Conservation (phyloP, 2,113 vertebrate species). For the Larimichthys polyactis region DNA sequence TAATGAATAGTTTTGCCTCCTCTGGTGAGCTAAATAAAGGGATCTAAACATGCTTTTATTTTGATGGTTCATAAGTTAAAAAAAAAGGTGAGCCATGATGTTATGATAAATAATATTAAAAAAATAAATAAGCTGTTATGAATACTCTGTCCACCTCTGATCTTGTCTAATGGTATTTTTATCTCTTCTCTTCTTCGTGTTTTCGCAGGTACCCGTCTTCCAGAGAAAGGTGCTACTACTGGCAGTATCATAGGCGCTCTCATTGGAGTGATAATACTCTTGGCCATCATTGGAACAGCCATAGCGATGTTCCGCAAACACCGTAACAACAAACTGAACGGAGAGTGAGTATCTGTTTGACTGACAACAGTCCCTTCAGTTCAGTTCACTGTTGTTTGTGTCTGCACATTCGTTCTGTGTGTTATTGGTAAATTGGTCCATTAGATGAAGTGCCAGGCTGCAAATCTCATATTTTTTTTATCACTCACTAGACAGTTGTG, state of each 20-base stretch:
- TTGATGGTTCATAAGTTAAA: background rate
- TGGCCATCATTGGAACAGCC: slow-evolving; percentile 83
- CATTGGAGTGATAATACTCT: slow-evolving; percentile 85
- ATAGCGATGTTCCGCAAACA: slow-evolving; percentile 86
- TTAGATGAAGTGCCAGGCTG: background rate
- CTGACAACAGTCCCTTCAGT: background rate
- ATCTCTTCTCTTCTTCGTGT: background rate
- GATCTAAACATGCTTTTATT: background rate
- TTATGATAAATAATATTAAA: background rate
- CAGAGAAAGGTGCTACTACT: slow-evolving; percentile 79
- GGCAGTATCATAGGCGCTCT: slow-evolving; percentile 89
- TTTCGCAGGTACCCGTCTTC: slow-evolving; percentile 75
- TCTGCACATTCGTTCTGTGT: background rate
- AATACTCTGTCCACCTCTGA: background rate
- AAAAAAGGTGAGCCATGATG: background rate
- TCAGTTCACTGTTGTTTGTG: background rate
- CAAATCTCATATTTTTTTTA: background rate
- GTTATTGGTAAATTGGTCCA: slow-evolving; percentile 5
- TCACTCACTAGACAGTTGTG: slow-evolving; percentile 27
- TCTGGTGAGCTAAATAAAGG: background rate
- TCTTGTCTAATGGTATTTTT: background rate
- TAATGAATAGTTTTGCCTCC: background rate
- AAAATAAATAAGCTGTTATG: background rate
- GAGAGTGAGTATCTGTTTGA: slow-evolving; percentile 82
- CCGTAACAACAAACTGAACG: slow-evolving; percentile 71